Conservation (phyloP, 1,140 invertebrate species). For the Xylocopa sonorina region DNA sequence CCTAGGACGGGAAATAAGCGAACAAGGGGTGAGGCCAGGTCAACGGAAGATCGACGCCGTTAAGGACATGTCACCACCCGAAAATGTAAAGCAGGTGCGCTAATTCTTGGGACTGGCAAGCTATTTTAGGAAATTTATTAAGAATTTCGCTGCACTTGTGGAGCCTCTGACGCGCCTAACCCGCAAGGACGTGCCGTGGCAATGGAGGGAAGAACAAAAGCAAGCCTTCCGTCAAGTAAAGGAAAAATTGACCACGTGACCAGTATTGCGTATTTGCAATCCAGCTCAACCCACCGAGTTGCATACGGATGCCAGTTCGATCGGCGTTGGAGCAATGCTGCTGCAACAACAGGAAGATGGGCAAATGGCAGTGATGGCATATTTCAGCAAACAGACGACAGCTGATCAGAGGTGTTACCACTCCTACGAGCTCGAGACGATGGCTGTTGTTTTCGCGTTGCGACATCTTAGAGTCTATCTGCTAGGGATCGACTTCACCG, state of each 20-base stretch:
- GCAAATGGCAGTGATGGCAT: not conserved
- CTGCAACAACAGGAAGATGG: slow-evolving; percentile 2
- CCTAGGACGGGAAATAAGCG: slow-evolving; percentile 8
- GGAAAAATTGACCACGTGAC: not conserved
- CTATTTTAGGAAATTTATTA: not conserved
- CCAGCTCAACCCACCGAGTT: not conserved
- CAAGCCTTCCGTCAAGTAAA: not conserved
- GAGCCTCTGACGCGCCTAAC: not conserved
- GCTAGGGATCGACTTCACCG: not conserved
- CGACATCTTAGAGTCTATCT: not conserved
- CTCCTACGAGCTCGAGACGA: not conserved
- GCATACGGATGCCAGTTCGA: not conserved
- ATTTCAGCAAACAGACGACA: not conserved
- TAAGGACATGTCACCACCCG: not conserved
- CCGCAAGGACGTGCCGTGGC: not conserved
- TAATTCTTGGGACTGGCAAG: not conserved
- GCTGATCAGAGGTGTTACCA: not conserved
- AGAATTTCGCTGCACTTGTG: too few species aligned
- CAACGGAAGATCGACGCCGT: not conserved
- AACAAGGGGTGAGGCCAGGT: not conserved
- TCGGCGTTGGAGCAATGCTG: not conserved
- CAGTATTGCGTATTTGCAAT: too few species aligned
- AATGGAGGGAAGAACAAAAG: not conserved
- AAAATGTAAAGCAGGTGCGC: not conserved
- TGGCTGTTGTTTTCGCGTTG: not conserved